phyloP scores from a whole-genome alignment of 2,888 invertebrate species.

The Bembecia ichneumoniformis region DNA sequence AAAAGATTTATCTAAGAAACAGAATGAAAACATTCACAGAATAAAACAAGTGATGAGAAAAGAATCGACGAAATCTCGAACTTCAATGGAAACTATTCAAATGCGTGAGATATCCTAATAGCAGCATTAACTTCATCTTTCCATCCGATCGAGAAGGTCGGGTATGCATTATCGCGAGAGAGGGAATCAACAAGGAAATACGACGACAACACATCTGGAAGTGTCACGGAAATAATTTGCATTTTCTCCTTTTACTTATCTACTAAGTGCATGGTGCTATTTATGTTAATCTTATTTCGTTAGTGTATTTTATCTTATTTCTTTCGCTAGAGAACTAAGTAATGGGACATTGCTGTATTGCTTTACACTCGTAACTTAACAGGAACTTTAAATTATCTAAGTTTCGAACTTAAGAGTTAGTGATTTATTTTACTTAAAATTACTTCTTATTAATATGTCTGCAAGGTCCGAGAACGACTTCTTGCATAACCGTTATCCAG shows the following conservation, averaged over 20 bases:
- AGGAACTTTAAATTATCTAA: too few relatives aligned
- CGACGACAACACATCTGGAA: not conserved
- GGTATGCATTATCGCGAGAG: constrained; percentile 28
- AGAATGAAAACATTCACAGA: not conserved
- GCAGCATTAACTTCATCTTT: constrained; percentile 48
- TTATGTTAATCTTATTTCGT: not conserved
- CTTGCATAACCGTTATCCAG: too few relatives aligned
- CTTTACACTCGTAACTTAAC: too few relatives aligned
- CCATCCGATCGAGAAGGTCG: constrained; percentile 41
- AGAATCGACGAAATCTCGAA: constrained; percentile 20
- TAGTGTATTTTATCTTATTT: too few relatives aligned
- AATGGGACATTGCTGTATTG: too few relatives aligned
- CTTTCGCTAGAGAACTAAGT: too few relatives aligned
- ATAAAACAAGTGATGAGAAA: constrained; percentile 3
- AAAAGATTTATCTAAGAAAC: too few relatives aligned
- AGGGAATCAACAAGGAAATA: not conserved
- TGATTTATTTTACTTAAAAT: too few relatives aligned
- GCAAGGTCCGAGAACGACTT: too few relatives aligned
- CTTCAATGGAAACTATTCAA: constrained; percentile 34
- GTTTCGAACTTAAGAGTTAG: too few relatives aligned
- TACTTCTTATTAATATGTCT: too few relatives aligned
- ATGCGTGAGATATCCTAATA: constrained; percentile 51
- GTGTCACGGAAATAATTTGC: not conserved
- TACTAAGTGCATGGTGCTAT: not conserved
- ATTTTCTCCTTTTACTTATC: not conserved